Evolutionary conservation across 2,797 vertebrate genomes (phyloP).

Genomic region (Sciurus vulgaris): DNA sequence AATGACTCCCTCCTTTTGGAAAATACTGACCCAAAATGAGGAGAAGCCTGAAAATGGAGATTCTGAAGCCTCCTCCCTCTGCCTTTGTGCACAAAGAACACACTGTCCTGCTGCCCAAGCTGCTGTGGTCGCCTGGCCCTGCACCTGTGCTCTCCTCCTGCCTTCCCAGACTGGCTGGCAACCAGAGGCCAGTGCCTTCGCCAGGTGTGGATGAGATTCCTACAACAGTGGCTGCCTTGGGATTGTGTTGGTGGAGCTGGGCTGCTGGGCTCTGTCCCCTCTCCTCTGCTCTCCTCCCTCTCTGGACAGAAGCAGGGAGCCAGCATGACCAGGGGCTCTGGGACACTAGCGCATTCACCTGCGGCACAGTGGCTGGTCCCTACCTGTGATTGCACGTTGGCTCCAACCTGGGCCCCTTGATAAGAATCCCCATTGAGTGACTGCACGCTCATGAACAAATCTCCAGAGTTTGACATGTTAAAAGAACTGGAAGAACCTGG

Average conservation of each 20-base stretch:
- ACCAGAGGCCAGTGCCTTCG: slow-evolving; percentile 89
- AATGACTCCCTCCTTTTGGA: slow-evolving; percentile 47
- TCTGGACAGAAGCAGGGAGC: slow-evolving; percentile 84
- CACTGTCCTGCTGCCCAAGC: not conserved
- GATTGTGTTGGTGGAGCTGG: not conserved
- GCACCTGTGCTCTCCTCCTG: slow-evolving; percentile 50
- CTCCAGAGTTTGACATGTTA: slow-evolving; percentile 99
- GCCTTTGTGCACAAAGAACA: slow-evolving; percentile 71
- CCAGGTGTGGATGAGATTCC: slow-evolving; percentile 86
- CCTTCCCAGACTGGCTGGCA: slow-evolving; percentile 71
- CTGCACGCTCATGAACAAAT: slow-evolving; percentile 99
- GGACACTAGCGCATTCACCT: slow-evolving; percentile 86
- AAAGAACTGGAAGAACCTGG: slow-evolving; percentile 99
- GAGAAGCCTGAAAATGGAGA: slow-evolving; percentile 74
- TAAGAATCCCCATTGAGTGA: slow-evolving; percentile 99
- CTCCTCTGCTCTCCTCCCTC: slow-evolving; percentile 74
- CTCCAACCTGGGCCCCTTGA: slow-evolving; percentile 99
- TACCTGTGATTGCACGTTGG: slow-evolving; percentile 99
- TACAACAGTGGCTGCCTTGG: slow-evolving; percentile 83
- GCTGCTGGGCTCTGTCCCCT: not conserved
- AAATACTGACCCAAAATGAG: slow-evolving; percentile 65
- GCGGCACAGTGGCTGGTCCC: slow-evolving; percentile 90
- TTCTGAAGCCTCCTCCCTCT: slow-evolving; percentile 71
- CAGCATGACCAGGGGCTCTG: slow-evolving; percentile 85
- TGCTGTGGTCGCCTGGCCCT: slow-evolving; percentile 41